Conservation (phyloP, 2,888 invertebrate genomes). For the Tetanocera ferruginea region DNA sequence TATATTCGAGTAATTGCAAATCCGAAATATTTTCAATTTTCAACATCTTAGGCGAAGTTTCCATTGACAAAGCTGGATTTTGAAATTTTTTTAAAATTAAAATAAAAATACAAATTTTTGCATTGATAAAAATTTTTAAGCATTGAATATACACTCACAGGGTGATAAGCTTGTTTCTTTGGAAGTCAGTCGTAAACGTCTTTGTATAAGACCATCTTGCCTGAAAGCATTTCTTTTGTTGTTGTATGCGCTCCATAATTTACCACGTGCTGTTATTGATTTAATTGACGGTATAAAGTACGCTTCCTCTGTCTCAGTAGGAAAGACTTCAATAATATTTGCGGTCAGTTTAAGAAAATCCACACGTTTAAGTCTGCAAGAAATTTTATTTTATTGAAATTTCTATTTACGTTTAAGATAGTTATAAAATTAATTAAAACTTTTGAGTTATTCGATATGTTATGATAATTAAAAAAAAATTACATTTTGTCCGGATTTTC, state of each 20-base stretch:
- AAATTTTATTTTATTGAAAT: background rate
- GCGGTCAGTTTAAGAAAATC: conserved; percentile 32
- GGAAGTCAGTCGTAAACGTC: background rate
- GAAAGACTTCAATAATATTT: conserved; percentile 32
- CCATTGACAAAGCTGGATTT: too few relatives aligned
- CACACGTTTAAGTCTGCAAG: conserved; percentile 36
- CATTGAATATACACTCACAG: background rate
- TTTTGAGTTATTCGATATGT: background rate
- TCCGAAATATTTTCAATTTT: background rate
- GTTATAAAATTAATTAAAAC: background rate
- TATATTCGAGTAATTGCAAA: background rate
- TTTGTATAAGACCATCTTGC: conserved; percentile 26
- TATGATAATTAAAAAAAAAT: background rate
- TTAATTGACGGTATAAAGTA: conserved; percentile 34
- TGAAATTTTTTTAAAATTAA: background rate
- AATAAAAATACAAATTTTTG: background rate
- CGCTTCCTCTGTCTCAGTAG: conserved; percentile 22
- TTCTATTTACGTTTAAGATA: background rate
- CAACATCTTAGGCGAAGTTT: too few relatives aligned
- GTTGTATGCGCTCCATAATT: conserved; percentile 38
- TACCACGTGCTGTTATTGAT: conserved; percentile 30
- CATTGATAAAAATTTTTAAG: background rate
- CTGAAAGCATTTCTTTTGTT: conserved; percentile 31
- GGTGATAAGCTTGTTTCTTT: background rate
- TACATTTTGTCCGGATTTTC: conserved; percentile 39